Percentiles rank a stretch among this genome's conserved stretches.
Evolutionary conservation across 1,140 invertebrate genomes (phyloP).

Genomic region (Aphis craccivora): DNA sequence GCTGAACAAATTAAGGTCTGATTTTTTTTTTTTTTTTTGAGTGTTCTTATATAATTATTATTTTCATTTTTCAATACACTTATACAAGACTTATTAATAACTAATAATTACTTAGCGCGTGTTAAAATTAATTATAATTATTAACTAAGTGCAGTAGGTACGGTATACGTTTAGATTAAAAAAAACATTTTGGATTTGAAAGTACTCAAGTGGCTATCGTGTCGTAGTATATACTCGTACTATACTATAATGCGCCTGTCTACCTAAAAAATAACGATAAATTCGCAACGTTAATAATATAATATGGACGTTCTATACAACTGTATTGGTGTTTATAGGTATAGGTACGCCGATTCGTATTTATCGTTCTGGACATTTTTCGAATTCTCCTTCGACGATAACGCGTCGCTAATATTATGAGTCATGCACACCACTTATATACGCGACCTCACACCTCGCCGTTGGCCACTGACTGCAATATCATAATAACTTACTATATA

Average conservation of each 20-base stretch:
- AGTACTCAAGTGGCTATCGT: background rate
- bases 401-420: background rate
- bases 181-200: background rate
- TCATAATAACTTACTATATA: background rate
- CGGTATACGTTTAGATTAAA: background rate
- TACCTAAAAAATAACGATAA: background rate
- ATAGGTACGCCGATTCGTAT: background rate
- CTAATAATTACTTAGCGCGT: too few species aligned
- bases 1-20: background rate
- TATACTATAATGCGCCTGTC: background rate
- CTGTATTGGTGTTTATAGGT: background rate
- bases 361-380: constrained; percentile 29
- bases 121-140: background rate
- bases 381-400: constrained; percentile 4
- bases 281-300: background rate
- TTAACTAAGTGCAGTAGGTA: background rate
- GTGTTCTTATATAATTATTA: background rate
- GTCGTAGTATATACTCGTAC: too few species aligned
- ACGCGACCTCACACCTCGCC: background rate
- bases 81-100: background rate
- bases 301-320: background rate
- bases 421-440: background rate
- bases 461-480: background rate
- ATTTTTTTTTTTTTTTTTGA: background rate
- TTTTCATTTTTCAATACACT: background rate